Evolutionary conservation across 2,113 vertebrate genomes (phyloP), one percentile per base, ranked within the genome.

Genomic region (Tragelaphus strepsiceros): DNA sequence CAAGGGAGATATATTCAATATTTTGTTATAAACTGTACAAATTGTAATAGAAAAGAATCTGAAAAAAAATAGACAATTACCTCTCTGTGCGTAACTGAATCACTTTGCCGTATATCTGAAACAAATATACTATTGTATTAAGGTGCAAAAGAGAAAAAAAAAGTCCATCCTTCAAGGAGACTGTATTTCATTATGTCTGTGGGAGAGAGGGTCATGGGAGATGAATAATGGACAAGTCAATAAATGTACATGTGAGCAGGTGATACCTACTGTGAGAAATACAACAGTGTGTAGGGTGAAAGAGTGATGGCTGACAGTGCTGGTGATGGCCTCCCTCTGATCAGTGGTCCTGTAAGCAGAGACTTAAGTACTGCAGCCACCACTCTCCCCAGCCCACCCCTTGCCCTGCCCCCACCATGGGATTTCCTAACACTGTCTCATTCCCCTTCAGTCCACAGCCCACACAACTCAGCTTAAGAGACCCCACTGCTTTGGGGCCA

Each of bases 361-460:
- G n/a, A 81, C 51, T 32, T 19, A 30, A 51, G 39, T 14, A 2
- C 6, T 7, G 15, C 32, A 30, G 8, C 15, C 3, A 4, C 81
- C 24, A 14, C 0, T 7, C 12, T 74, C 46, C 0, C 15, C 51
- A 43, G 16, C 62, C 6, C 0, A 1, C 3, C 39, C 49, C 32
- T 4, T 24, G 10, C 43, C 32, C 32, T 7, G 2, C 3, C 43
- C 15, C 58, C 5, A 10, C 8, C 15, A 2, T 0, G 28, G 78
- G 16, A 43, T 61, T 88, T 19, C 17, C 9, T 46, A 7, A 39
- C 24, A 62, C 9, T 14, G 3, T 4, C 39, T 22, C 24, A 15
- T 21, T 58, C 39, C 11, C 49, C 17, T 39, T 39, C 56, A 4
- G 22, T 39, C 39, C 26, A 16, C 5, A 64, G 62, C 8, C 30